These are phyloP conservation scores for Denticeps clupeoides DNA, from an alignment of 2,797 vertebrate species.

Conservation along the genomic window DNA sequence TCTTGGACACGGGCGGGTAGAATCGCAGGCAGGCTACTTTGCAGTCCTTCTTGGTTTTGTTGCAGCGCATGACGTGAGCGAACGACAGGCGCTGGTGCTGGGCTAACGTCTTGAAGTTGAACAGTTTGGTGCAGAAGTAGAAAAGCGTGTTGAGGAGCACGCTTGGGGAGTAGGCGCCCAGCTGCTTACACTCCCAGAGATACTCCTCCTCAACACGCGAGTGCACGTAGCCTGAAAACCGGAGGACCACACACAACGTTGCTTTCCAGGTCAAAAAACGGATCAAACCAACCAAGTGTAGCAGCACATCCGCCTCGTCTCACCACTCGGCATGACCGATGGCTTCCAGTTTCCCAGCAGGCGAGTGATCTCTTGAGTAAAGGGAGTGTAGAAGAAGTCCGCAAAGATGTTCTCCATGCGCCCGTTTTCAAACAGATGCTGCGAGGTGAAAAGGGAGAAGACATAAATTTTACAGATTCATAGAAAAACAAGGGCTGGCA, in stretches of 20 bases:
- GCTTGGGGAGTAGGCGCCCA: slow-evolving; percentile 92
- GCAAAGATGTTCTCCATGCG: slow-evolving; percentile 98
- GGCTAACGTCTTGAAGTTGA: slow-evolving; percentile 79
- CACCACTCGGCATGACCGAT: slow-evolving; percentile 79
- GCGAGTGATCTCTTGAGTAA: slow-evolving; percentile 82
- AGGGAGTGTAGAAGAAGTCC: slow-evolving; percentile 85
- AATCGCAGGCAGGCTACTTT: slow-evolving; percentile 90
- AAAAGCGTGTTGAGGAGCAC: slow-evolving; percentile 95
- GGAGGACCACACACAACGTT: background rate
- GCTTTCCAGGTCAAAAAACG: background rate
- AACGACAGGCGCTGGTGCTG: slow-evolving; percentile 93
- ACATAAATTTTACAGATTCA: too few species aligned
- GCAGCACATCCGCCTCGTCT: too few species aligned
- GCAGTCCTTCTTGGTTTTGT: slow-evolving; percentile 71
- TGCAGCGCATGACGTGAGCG: slow-evolving; percentile 88
- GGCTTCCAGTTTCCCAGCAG: slow-evolving; percentile 82
- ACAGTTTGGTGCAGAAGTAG: slow-evolving; percentile 96
- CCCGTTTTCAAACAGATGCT: slow-evolving; percentile 94
- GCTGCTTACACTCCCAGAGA: slow-evolving; percentile 94
- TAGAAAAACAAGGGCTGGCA: too few species aligned
- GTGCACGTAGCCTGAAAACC: slow-evolving; percentile 72
- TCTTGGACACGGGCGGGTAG: slow-evolving; percentile 74
- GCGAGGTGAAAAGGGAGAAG: background rate
- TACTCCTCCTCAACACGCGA: slow-evolving; percentile 93
- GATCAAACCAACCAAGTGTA: too few species aligned